phyloP scores from a whole-genome alignment of 2,797 vertebrate genomes.

The Coilia nasus region DNA sequence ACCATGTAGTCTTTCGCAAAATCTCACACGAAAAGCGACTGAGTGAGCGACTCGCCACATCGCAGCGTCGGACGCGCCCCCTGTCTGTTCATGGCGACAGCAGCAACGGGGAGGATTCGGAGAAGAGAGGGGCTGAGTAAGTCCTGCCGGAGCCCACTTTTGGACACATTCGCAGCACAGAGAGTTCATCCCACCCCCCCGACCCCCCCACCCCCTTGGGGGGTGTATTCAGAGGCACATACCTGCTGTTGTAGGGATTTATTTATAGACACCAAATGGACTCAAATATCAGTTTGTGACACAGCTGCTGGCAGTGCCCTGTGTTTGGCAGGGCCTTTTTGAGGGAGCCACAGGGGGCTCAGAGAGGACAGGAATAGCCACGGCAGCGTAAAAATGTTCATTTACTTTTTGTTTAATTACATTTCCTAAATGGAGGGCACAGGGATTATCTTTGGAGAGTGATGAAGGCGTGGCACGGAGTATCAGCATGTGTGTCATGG shows the following conservation, averaged over 20 bases:
- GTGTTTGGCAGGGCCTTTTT: slow-evolving; percentile 57
- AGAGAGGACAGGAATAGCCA: slow-evolving; percentile 64
- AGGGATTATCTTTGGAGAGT: background rate
- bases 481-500: background rate
- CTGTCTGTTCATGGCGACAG: too few species aligned
- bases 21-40: too few species aligned
- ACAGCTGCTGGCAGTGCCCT: slow-evolving; percentile 75
- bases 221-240: slow-evolving; percentile 73
- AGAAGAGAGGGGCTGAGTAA: slow-evolving; percentile 32
- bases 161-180: slow-evolving; percentile 43
- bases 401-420: slow-evolving; percentile 45
- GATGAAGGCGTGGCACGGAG: background rate
- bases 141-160: background rate
- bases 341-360: slow-evolving; percentile 50
- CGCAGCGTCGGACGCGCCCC: too few species aligned
- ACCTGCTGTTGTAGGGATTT: slow-evolving; percentile 67
- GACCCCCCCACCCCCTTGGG: slow-evolving; percentile 27
- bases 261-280: slow-evolving; percentile 74
- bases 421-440: slow-evolving; percentile 34
- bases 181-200: slow-evolving; percentile 36
- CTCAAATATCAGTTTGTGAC: slow-evolving; percentile 68
- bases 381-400: slow-evolving; percentile 61
- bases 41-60: too few species aligned
- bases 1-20: background rate
- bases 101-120: slow-evolving; percentile 12